phyloP scores from a whole-genome alignment of 2,113 vertebrate species.

The Clarias batrachus region DNA sequence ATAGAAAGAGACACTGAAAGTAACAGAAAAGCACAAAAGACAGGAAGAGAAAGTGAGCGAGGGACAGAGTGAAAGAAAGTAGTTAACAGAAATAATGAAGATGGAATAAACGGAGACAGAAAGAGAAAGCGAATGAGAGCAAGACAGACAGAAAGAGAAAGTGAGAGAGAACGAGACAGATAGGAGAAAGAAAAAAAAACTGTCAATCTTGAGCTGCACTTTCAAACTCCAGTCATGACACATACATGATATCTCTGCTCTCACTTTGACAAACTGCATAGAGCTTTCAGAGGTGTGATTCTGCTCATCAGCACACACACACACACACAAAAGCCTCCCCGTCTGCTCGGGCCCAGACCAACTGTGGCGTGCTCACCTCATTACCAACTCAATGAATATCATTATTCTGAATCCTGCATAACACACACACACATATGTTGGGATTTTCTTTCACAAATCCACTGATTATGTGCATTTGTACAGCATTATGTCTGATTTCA shows the following conservation, averaged over 20 bases:
- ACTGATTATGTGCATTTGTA: not conserved
- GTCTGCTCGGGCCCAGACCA: constrained; percentile 28
- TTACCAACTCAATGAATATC: constrained; percentile 48
- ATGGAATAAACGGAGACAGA: not conserved
- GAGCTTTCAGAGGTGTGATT: constrained; percentile 19
- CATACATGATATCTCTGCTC: constrained; percentile 21
- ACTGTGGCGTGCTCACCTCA: constrained; percentile 22
- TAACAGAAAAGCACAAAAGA: not conserved
- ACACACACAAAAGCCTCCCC: not conserved
- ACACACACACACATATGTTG: constrained; percentile 2
- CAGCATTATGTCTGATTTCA: not conserved
- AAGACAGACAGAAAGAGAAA: not conserved
- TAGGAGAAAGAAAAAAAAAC: not conserved
- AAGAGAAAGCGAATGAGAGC: not conserved
- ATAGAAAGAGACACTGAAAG: not conserved
- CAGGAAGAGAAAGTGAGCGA: not conserved
- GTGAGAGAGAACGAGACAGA: not conserved
- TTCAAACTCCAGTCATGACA: not conserved
- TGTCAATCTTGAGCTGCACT: constrained; percentile 20
- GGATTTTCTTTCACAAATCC: constrained; percentile 1
- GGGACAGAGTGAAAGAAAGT: not conserved
- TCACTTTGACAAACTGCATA: constrained; percentile 14
- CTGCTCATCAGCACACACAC: not conserved
- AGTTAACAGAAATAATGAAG: not conserved
- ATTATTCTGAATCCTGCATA: constrained; percentile 27